Conservation (phyloP, 2,888 invertebrate species). For the Apodemia hepburni region DNA sequence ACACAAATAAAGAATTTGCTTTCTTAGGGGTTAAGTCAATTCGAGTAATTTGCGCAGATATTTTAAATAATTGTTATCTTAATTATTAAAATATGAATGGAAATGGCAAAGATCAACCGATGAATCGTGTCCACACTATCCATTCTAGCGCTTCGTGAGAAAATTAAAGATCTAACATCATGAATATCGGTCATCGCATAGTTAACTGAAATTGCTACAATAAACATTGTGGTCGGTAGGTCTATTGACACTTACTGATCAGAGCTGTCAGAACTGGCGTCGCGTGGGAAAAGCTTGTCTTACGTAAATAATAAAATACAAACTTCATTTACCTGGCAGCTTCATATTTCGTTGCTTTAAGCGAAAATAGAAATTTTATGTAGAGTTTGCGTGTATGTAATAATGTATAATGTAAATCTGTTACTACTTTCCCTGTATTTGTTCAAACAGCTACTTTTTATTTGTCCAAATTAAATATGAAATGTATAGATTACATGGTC, state of each 20-base stretch:
- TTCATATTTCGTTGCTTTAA: background rate
- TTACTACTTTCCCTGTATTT: background rate
- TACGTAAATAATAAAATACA: constrained; percentile 57
- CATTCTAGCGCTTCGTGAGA: background rate
- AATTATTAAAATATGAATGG: background rate
- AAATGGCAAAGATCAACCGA: background rate
- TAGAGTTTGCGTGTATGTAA: background rate
- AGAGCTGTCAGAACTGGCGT: constrained; percentile 35
- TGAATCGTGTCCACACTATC: background rate
- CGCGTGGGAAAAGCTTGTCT: constrained; percentile 61
- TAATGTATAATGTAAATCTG: background rate
- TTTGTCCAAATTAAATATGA: background rate
- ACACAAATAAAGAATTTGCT: no score
- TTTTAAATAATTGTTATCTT: no score
- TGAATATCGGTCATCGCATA: constrained; percentile 27
- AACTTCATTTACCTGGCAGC: constrained; percentile 12
- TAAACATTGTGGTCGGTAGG: constrained; percentile 22
- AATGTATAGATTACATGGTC: no score
- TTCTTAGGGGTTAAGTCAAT: no score
- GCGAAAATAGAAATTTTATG: constrained; percentile 1
- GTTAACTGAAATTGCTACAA: constrained; percentile 21
- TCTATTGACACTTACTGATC: constrained; percentile 65
- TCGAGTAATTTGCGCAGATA: no score
- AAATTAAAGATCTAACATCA: constrained; percentile 10
- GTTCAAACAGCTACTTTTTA: background rate